Evolutionary conservation across 2,888 invertebrate genomes (phyloP), one percentile per base, ranked within the genome.

Genomic region (Drosophila buzzatii): DNA sequence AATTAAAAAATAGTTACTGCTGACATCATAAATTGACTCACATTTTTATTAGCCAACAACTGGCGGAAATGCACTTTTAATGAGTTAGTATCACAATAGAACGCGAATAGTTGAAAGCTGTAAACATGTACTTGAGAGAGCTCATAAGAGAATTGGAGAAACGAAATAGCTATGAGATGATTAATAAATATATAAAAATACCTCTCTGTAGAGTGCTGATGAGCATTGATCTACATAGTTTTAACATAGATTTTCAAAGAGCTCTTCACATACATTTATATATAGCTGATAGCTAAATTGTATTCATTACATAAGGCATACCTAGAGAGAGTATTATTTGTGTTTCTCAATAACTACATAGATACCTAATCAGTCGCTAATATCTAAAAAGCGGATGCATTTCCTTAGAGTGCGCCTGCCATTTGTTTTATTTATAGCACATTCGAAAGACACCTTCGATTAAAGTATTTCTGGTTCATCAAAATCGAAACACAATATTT

Each of bases 1-100:
- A 69, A 63, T 47, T 53, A 57, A 6, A 47, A 53, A 31, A 58
- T 16, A 20, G 14, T 33, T 39, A 35, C 18, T 47, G 65, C 47
- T 74, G 74, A 44, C 70, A 60, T 73, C 74, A 73, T 33, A 16
- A 51, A 70, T 70, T 75, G 65, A 70, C n/a, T 70, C 74, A 74
- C 49, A n/a, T 14, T 56, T 56, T 18, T 59, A 62, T 62, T 67
- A 33, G 20, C n/a, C 20, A 37, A 20, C 42, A n/a, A 27, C 41
- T 56, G 27, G 7, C 62, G 62, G 62, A 59, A 42, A 42, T 67
- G 33, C 57, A 27, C 27, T 18, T 41, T 67, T 18, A 62, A 58
- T 47, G 39, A 67, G 33, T 23, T 10, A 14, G 33, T 4, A 37
- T 37, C 10, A 42, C 35, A 56, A 20, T 44, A 6, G 55, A 44